These are phyloP conservation scores for Eilema caniola DNA, from an alignment of 2,888 invertebrate genomes.

Conservation along the genomic window DNA sequence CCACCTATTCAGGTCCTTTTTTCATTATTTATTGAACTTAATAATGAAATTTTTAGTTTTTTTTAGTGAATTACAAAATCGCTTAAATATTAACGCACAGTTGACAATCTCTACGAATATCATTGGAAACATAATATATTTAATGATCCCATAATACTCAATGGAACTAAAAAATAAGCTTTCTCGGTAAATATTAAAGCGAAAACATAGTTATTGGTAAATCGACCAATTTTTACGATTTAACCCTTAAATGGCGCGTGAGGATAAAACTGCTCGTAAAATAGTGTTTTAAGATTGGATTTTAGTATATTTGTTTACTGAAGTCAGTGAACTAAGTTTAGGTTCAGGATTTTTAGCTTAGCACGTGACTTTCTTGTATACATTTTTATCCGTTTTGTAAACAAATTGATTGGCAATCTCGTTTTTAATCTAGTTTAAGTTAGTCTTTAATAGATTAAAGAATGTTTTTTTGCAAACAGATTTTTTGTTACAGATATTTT, in stretches of 20 bases:
- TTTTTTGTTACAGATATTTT: too few species aligned
- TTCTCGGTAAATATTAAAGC: conserved; percentile 29
- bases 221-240: conserved; percentile 54
- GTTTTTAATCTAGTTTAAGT: neutral
- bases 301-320: conserved; percentile 46
- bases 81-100: neutral
- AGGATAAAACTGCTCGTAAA: conserved; percentile 56
- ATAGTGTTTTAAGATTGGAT: conserved; percentile 46
- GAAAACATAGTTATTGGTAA: conserved; percentile 45
- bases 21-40: too few species aligned
- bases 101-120: neutral
- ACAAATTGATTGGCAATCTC: neutral
- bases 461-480: neutral
- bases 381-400: neutral
- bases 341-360: neutral
- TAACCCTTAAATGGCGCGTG: conserved; percentile 53
- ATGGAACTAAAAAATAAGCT: conserved; percentile 12
- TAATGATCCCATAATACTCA: neutral
- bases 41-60: neutral
- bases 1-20: too few species aligned
- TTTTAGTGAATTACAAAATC: neutral
- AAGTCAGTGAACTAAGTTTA: neutral
- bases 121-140: neutral
- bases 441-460: neutral
- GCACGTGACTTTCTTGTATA: neutral